Percentiles rank a stretch among this genome's conserved stretches.
phyloP scores from a whole-genome alignment of 2,113 vertebrate species.

The Xiphophorus maculatus region DNA sequence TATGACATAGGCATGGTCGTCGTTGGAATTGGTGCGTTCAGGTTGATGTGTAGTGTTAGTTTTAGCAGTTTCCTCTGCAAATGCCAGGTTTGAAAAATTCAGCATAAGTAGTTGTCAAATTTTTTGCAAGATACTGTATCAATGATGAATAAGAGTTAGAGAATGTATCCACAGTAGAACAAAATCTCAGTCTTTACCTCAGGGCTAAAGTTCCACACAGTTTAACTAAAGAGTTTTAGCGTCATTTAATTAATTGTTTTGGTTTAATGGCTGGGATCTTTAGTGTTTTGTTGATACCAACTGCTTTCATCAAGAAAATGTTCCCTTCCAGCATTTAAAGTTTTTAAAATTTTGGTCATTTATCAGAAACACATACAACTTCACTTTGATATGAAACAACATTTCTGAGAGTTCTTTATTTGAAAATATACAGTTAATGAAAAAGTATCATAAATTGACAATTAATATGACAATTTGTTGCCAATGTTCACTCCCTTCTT shows the following conservation, averaged over 20 bases:
- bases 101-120: neutral
- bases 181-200: neutral
- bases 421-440: neutral
- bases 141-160: neutral
- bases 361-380: neutral
- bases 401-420: neutral
- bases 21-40: no score
- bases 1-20: no score
- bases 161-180: neutral
- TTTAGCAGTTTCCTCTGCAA: no score
- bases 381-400: neutral
- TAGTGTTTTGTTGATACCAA: neutral
- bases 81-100: no score
- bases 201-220: neutral
- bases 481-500: neutral
- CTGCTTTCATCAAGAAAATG: neutral
- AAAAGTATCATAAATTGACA: neutral
- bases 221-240: neutral
- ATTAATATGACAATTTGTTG: neutral
- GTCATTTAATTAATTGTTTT: slow-evolving; percentile 12
- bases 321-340: neutral
- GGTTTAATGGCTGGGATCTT: neutral
- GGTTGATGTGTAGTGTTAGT: no score
- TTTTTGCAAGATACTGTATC: neutral
- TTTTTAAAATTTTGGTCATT: neutral